Evolutionary conservation across 2,888 invertebrate genomes (phyloP).

Genomic region (Bombyx huttoni): DNA sequence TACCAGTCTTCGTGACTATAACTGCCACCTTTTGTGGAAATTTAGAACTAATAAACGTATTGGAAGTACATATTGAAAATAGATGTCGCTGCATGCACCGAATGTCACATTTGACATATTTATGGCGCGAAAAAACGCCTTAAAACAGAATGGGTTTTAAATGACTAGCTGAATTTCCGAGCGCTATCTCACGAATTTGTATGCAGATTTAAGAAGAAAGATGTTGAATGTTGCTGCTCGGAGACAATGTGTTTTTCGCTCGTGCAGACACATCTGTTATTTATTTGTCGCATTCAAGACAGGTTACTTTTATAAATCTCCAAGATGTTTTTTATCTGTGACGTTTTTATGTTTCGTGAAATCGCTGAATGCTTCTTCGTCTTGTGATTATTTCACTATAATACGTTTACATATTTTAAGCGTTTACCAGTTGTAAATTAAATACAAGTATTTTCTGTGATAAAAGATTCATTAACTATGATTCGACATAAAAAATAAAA

Average conservation of each 20-base stretch:
- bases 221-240: conserved; percentile 28
- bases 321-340: conserved; percentile 11
- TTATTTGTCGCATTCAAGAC: conserved; percentile 34
- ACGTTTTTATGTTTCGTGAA: conserved; percentile 19
- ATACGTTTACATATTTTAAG: too few species aligned
- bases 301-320: conserved; percentile 31
- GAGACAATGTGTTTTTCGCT: conserved; percentile 50
- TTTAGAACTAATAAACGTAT: conserved; percentile 20
- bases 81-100: conserved; percentile 38
- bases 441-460: too few species aligned
- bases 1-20: conserved; percentile 14
- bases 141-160: conserved; percentile 63
- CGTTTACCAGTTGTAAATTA: too few species aligned
- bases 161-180: conserved; percentile 62
- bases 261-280: conserved; percentile 49
- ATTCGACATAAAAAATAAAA: too few species aligned
- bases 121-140: conserved; percentile 58
- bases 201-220: conserved; percentile 62
- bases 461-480: too few species aligned
- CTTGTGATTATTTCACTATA: conserved; percentile 5
- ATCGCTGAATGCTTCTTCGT: conserved; percentile 14
- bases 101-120: conserved; percentile 51
- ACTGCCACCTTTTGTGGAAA: conserved; percentile 39
- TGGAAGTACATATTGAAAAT: conserved; percentile 7
- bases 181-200: conserved; percentile 63